phyloP scores from a whole-genome alignment of 2,888 invertebrate species.

The Rapana venosa region DNA sequence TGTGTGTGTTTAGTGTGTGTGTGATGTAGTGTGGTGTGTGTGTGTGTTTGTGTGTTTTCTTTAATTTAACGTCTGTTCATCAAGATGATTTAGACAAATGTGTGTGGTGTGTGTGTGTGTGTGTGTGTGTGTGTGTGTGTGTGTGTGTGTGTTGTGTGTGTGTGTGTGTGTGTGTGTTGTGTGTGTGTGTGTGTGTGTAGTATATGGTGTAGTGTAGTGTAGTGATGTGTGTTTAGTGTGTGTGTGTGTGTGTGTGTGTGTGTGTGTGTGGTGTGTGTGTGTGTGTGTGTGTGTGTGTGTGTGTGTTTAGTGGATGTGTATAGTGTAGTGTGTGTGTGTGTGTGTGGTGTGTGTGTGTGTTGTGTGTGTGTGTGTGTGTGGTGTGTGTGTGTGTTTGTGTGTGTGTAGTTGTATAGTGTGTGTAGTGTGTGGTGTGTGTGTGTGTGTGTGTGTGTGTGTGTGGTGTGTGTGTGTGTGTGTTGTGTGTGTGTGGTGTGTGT shows the following conservation, averaged over 20 bases:
- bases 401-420: slow-evolving; percentile 22
- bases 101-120: background rate
- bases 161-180: slow-evolving; percentile 2
- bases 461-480: background rate
- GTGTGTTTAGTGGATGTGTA: too few species aligned
- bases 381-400: slow-evolving; percentile 18
- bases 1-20: too few species aligned
- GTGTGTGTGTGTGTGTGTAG: background rate
- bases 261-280: background rate
- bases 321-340: background rate
- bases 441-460: slow-evolving; percentile 25
- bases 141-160: slow-evolving; percentile 4
- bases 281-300: background rate
- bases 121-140: slow-evolving; percentile 4
- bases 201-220: too few species aligned
- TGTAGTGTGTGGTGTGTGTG: slow-evolving; percentile 5
- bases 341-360: background rate
- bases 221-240: background rate
- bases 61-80: too few species aligned
- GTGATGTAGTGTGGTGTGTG: too few species aligned
- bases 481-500: slow-evolving; percentile 2
- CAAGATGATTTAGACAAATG: too few species aligned
- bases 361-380: slow-evolving; percentile 8
- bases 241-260: background rate
- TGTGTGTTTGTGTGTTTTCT: too few species aligned